A percentile compares a stretch with the other conserved stretches of the same genome.
These are phyloP conservation scores for Bilobella aurantiaca DNA, from an alignment of 1,140 invertebrate genomes.

Conservation along the genomic window DNA sequence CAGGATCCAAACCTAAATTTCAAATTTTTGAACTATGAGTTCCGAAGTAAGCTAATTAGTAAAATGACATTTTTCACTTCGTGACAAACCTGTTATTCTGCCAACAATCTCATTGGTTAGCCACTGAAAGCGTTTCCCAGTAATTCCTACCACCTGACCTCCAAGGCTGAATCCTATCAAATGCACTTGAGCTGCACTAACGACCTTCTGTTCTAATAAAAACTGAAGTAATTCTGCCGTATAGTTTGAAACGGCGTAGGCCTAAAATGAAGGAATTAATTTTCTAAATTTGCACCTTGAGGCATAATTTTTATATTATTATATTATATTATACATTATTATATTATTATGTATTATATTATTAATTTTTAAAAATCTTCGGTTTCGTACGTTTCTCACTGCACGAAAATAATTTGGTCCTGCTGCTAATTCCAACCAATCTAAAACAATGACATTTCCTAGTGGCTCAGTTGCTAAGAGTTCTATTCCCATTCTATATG, in stretches of 20 bases:
- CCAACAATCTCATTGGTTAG: neutral
- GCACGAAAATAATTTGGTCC: neutral
- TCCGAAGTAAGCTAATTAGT: too few relatives aligned
- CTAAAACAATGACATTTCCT: neutral
- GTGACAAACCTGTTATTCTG: conserved; percentile 38
- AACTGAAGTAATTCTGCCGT: neutral
- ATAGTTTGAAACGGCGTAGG: neutral
- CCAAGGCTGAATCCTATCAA: conserved; percentile 61
- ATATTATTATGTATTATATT: too few relatives aligned
- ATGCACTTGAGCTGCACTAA: conserved; percentile 45
- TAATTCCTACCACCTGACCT: conserved; percentile 41
- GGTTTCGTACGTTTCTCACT: neutral
- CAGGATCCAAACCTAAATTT: conserved; percentile 39
- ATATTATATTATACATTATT: too few relatives aligned
- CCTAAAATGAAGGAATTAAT: neutral
- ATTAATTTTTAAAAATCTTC: too few relatives aligned
- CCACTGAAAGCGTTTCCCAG: neutral
- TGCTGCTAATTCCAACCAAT: neutral
- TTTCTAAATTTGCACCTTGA: neutral
- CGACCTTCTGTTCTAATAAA: conserved; percentile 3
- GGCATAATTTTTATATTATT: too few relatives aligned
- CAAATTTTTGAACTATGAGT: conserved; percentile 37
- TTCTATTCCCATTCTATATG: neutral
- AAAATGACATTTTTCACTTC: neutral
- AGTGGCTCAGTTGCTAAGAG: neutral